Evolutionary conservation across 2,113 vertebrate species (phyloP), one percentile per base, ranked within the genome.

Genomic region (Pterophyllum scalare): DNA sequence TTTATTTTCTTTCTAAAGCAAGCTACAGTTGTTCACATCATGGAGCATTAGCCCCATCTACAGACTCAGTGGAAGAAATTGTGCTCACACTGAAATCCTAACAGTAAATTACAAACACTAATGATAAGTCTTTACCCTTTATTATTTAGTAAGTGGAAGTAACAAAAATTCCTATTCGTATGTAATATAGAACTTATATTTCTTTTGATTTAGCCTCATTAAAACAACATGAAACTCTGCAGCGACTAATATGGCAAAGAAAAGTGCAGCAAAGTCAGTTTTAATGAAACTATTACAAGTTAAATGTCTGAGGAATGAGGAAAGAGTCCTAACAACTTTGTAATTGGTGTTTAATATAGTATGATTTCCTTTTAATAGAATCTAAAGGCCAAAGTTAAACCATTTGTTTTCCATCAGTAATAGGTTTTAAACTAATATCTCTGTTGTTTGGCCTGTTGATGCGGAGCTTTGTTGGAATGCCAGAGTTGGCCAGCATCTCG

Each of bases 401-500:
- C 24, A 2, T 59, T 72, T 59, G 26, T 17, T n/a, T 38, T 75
- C 31, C 20, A 57, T 22, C 14, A 22, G 17, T 20, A 26, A 17
- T 7, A 3, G 5, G 22, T 40, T 76, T 35, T 26, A 72, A 54
- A 72, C 67, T 72, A 52, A 33, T 83, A 17, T 65, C 59, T 75
- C 38, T 35, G 15, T 46, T 80, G 3, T 88, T 80, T 89, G 54
- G 62, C 77, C n/a, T 62, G 52, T 65, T 83, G 49, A 79, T 35
- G 57, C 87, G 82, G 58, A 82, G 74, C 58, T 88, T 59, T 81
- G 56, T n/a, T 62, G 86, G 49, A 88, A 89, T 54, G 26, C 79
- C 65, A 59, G 82, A 77, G 82, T 81, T 83, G 64, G 64, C 49
- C 22, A 28, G 80, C 72, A 17, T 56, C 15, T 84, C 52, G 5